Evolutionary conservation across 2,113 vertebrate species (phyloP), one percentile per base, ranked within the genome.

Genomic region (Coregonus clupeaformis): DNA sequence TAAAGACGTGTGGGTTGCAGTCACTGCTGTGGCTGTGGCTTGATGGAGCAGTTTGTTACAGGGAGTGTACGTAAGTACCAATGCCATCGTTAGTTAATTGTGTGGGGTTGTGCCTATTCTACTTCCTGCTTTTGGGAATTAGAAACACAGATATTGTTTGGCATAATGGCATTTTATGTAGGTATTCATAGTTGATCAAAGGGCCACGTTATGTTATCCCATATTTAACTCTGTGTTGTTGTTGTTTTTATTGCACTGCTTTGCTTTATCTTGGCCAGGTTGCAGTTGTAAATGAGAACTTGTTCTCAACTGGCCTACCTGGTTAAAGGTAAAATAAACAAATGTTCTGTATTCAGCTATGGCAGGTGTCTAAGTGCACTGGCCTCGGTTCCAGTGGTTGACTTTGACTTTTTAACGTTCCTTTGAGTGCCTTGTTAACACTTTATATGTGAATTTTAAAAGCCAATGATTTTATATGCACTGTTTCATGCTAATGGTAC

Each of bases 351-450:
- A 80, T 76, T 79, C 68, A 63, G 70, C 65, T 52, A 64, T 72
- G 72, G 82, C 59, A 36, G 68, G 57, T 24, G 25, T 52, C 30
- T 22, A 60, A 52, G n/a, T 71, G 74, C 76, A 60, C 65, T 71
- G 74, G 74, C 67, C 4, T 5, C 2, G 2, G 18, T 82, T 72
- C 52, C 24, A 3, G 3, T 13, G 18, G 76, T 13, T 3, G 63
- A 67, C 72, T 77, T 70, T 55, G 45, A 62, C 73, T 69, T 69
- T 80, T 72, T 22, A 66, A 80, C 78, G 76, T 87, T 76, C 73
- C n/a, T 82, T 77, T 82, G 68, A 86, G 36, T 63, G 71, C 67
- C 65, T 74, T 81, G 81, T 88, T 84, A 82, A 75, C 80, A 83
- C 86, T 59, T 80, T 78, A 77, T 64, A 65, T 64, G 5, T 83